Evolutionary conservation across 2,888 invertebrate species (phyloP).

Genomic region (Limnephilus auricula): DNA sequence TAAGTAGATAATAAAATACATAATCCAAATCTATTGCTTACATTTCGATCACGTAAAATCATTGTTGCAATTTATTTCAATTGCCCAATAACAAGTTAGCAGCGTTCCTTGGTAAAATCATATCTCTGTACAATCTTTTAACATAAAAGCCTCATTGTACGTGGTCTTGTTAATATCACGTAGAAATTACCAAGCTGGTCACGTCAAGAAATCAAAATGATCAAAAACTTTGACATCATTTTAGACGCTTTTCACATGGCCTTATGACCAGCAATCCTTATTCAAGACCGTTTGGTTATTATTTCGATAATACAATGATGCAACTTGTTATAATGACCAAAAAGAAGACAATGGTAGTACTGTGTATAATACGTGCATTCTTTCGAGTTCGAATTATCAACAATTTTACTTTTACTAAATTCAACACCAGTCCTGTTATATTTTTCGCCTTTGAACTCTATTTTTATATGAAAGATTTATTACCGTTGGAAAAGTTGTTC

Average conservation of each 20-base stretch:
- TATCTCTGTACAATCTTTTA: not conserved
- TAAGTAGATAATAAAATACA: too few species aligned
- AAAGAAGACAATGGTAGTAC: conserved; percentile 18
- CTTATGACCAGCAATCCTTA: conserved; percentile 9
- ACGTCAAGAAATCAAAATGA: not conserved
- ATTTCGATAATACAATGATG: conserved; percentile 25
- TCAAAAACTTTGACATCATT: conserved; percentile 1
- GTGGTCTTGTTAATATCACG: not conserved
- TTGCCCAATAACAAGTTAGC: not conserved
- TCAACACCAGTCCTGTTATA: not conserved
- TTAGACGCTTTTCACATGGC: not conserved
- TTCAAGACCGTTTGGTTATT: conserved; percentile 15
- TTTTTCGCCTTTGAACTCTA: not conserved
- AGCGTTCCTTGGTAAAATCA: not conserved
- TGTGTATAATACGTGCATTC: conserved; percentile 4
- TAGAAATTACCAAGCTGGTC: not conserved
- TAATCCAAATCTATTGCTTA: not conserved
- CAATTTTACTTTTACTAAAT: not conserved
- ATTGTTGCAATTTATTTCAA: not conserved
- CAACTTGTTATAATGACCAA: conserved; percentile 23
- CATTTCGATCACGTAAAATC: not conserved
- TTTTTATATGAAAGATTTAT: not conserved
- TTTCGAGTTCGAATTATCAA: conserved; percentile 21
- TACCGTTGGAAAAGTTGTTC: not conserved
- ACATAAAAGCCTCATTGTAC: not conserved